A percentile compares a stretch with the other conserved stretches of the same genome.
Conservation (phyloP, 2,888 invertebrate genomes). For the Noctua pronuba region DNA sequence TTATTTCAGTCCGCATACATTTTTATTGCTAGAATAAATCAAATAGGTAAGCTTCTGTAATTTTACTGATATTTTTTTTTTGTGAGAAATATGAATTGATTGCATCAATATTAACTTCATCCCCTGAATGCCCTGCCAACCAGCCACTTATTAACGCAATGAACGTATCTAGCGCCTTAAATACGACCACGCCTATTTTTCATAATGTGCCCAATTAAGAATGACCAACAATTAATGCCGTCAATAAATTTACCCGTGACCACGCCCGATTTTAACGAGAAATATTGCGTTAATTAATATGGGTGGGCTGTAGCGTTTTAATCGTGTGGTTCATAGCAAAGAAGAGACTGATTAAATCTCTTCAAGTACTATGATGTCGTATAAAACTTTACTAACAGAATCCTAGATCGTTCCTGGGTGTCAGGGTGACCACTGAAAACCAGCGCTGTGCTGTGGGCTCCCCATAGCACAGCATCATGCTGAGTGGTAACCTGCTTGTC, state of each 20-base stretch:
- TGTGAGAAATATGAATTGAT: not conserved
- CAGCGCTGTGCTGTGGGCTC: no score
- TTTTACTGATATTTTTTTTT: not conserved
- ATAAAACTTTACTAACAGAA: not conserved
- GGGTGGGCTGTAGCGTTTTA: conserved; percentile 8
- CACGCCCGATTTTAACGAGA: conserved; percentile 46
- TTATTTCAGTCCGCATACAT: not conserved
- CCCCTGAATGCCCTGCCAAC: not conserved
- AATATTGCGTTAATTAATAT: conserved; percentile 42
- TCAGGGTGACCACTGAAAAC: no score
- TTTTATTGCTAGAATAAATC: not conserved
- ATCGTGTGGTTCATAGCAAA: not conserved
- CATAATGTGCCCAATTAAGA: conserved; percentile 23
- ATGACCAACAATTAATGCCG: conserved; percentile 28
- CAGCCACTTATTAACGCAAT: not conserved
- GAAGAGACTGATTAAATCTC: not conserved
- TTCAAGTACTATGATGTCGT: not conserved
- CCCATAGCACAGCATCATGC: no score
- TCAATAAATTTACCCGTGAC: conserved; percentile 32
- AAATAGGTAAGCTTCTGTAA: not conserved
- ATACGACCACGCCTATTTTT: conserved; percentile 25
- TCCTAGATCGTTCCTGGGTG: not conserved
- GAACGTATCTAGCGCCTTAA: not conserved
- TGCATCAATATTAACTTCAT: not conserved
- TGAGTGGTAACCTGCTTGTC: no score